A percentile compares a stretch with the other conserved stretches of the same genome.
These are phyloP conservation scores for Oryzias javanicus DNA, from an alignment of 2,113 vertebrate species.

Conservation along the genomic window DNA sequence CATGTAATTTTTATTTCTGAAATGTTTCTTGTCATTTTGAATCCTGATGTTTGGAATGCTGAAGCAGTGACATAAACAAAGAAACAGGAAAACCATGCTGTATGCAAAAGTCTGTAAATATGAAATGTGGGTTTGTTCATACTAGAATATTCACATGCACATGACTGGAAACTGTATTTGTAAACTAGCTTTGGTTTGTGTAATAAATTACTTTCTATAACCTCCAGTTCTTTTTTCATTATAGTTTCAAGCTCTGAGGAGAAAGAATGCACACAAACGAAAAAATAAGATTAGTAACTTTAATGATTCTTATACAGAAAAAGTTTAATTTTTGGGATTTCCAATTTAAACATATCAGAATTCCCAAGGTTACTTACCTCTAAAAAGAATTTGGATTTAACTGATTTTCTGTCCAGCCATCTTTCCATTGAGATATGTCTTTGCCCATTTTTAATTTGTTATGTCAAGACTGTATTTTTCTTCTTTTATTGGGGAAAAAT, in stretches of 20 bases:
- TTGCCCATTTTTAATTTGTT: too few species aligned
- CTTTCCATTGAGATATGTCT: too few species aligned
- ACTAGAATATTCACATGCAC: constrained; percentile 69
- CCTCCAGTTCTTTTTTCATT: constrained; percentile 45
- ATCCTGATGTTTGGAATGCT: constrained; percentile 55
- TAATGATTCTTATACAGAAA: too few species aligned
- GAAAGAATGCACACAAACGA: not conserved
- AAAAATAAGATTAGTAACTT: not conserved
- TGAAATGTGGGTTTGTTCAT: constrained; percentile 71
- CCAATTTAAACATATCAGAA: too few species aligned
- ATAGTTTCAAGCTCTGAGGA: constrained; percentile 19
- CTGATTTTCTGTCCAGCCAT: too few species aligned
- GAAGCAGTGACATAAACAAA: constrained; percentile 62
- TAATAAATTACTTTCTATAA: constrained; percentile 83
- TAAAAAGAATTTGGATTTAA: too few species aligned
- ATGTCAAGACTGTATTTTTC: too few species aligned
- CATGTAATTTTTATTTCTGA: constrained; percentile 68
- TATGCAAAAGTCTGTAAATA: constrained; percentile 79
- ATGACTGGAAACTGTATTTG: constrained; percentile 80
- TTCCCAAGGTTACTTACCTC: too few species aligned
- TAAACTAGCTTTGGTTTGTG: constrained; percentile 83
- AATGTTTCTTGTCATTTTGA: constrained; percentile 65
- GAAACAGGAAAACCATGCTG: constrained; percentile 68
- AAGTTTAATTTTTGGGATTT: too few species aligned
- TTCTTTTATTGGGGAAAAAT: too few species aligned